Evolutionary conservation across 2,113 vertebrate species (phyloP).

Genomic region (Dasyornis broadbenti): DNA sequence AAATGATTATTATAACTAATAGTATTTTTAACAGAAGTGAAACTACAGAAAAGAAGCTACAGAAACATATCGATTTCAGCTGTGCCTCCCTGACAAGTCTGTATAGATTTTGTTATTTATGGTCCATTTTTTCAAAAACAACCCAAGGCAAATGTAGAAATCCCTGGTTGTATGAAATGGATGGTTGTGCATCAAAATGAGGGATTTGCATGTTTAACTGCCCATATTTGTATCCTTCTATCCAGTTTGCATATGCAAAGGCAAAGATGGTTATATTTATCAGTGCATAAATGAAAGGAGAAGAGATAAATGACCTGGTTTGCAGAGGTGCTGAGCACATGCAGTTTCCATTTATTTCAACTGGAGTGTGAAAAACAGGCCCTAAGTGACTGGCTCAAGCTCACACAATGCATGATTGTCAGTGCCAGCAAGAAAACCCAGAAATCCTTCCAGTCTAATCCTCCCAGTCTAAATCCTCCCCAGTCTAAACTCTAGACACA

Average conservation of each 20-base stretch:
- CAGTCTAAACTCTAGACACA: background rate
- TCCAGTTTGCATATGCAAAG: background rate
- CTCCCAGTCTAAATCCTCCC: conserved; percentile 17
- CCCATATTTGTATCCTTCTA: background rate
- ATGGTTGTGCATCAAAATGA: background rate
- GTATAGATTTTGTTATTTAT: background rate
- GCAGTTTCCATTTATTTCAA: conserved; percentile 47
- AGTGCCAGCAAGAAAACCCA: conserved; percentile 37
- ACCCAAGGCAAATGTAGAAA: background rate
- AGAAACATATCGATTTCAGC: background rate
- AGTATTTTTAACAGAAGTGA: background rate
- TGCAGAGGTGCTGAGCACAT: conserved; percentile 46
- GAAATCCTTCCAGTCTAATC: conserved; percentile 42
- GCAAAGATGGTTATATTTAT: conserved; percentile 4
- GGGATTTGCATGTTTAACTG: conserved; percentile 21
- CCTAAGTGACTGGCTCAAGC: conserved; percentile 38
- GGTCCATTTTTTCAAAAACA: background rate
- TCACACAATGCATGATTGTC: conserved; percentile 42
- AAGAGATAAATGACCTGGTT: conserved; percentile 36
- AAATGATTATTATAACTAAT: background rate
- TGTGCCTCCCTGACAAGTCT: background rate
- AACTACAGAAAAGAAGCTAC: background rate
- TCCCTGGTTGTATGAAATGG: background rate
- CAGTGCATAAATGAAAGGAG: conserved; percentile 28
- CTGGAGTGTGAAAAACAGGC: conserved; percentile 52